These are phyloP conservation scores for Brachionus calyciflorus DNA, from an alignment of 1,140 invertebrate species.

Conservation along the genomic window DNA sequence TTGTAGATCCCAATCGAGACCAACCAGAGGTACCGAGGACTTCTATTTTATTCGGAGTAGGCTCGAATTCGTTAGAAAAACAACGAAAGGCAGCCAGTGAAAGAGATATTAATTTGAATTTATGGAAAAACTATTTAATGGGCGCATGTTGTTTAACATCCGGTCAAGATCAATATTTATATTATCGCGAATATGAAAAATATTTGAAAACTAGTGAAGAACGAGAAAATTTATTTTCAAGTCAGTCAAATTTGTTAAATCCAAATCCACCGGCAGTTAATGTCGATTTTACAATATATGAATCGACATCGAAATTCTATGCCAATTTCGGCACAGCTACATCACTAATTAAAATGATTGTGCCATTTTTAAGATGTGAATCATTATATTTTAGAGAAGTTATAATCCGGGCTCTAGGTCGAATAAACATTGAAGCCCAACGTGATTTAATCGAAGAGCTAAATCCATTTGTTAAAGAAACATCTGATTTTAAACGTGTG, in stretches of 20 bases:
- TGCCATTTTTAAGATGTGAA: slow-evolving; percentile 82
- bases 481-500: slow-evolving; percentile 86
- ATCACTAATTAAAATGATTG: slow-evolving; percentile 84
- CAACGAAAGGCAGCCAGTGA: slow-evolving; percentile 75
- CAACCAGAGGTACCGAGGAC: slow-evolving; percentile 47
- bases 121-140: slow-evolving; percentile 93
- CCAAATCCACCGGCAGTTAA: not conserved
- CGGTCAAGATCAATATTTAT: slow-evolving; percentile 62
- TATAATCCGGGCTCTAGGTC: slow-evolving; percentile 84
- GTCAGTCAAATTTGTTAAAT: not conserved
- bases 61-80: slow-evolving; percentile 83
- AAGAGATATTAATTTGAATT: slow-evolving; percentile 82
- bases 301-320: slow-evolving; percentile 28
- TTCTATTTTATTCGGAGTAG: slow-evolving; percentile 87
- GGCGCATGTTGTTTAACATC: slow-evolving; percentile 88
- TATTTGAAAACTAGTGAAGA: not conserved
- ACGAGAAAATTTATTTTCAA: not conserved
- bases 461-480: slow-evolving; percentile 82
- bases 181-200: not conserved
- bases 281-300: not conserved
- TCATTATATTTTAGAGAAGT: slow-evolving; percentile 85
- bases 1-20: slow-evolving; percentile 88
- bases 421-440: slow-evolving; percentile 83
- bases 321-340: slow-evolving; percentile 49
- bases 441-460: slow-evolving; percentile 93